A percentile compares a stretch with the other conserved stretches of the same genome.
phyloP scores from a whole-genome alignment of 2,113 vertebrate species.

The Alligator mississippiensis region DNA sequence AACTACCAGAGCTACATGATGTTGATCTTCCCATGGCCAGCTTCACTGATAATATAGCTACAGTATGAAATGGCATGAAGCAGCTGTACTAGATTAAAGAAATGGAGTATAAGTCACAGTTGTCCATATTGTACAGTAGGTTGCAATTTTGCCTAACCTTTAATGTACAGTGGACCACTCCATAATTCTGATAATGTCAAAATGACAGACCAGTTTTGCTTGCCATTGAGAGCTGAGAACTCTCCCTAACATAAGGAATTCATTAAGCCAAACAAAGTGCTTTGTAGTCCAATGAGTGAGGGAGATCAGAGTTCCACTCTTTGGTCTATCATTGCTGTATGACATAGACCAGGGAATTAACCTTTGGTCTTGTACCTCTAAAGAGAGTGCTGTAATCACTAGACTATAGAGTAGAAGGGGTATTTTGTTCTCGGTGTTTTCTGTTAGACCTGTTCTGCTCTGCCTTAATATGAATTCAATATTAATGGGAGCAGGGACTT shows the following conservation, averaged over 20 bases:
- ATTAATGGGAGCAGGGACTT: too few species aligned
- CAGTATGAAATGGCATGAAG: background rate
- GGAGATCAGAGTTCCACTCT: background rate
- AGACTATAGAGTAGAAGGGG: too few species aligned
- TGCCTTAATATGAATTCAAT: too few species aligned
- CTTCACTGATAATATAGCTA: background rate
- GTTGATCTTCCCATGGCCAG: background rate
- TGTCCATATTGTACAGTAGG: background rate
- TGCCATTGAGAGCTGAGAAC: background rate
- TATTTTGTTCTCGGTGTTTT: too few species aligned
- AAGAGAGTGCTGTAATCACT: too few species aligned
- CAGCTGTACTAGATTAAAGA: background rate
- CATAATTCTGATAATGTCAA: background rate
- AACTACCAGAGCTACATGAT: background rate
- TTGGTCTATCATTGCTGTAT: accelerated
- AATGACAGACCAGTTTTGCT: background rate
- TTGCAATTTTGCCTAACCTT: background rate
- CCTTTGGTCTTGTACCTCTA: too few species aligned
- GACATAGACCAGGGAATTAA: too few species aligned
- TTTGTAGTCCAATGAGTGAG: too few species aligned
- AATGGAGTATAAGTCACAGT: background rate
- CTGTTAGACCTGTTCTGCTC: too few species aligned
- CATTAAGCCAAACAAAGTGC: too few species aligned
- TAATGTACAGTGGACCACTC: background rate
- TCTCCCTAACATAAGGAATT: background rate